phyloP scores from a whole-genome alignment of 2,888 invertebrate species.

The Leptinotarsa rubiginosa region DNA sequence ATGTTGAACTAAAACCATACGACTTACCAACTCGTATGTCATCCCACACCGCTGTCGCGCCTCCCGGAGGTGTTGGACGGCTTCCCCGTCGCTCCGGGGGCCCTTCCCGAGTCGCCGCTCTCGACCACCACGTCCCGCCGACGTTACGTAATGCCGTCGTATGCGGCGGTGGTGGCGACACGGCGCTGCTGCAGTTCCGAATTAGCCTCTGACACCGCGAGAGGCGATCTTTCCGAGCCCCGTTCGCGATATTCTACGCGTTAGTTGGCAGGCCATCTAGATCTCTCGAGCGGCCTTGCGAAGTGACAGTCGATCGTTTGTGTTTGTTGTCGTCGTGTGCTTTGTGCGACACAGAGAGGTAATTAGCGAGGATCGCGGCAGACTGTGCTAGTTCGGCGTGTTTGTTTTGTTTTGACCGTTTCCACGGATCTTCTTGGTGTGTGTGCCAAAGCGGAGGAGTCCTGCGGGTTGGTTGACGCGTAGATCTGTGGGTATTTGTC shows the following conservation, averaged over 20 bases:
- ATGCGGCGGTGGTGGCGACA: slow-evolving; percentile 42
- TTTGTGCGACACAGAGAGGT: neutral
- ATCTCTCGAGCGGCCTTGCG: neutral
- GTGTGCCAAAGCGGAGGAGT: slow-evolving; percentile 17
- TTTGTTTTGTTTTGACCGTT: neutral
- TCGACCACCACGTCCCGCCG: slow-evolving; percentile 44
- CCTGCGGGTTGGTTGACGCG: neutral
- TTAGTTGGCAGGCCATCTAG: neutral
- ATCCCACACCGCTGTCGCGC: neutral
- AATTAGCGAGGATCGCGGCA: slow-evolving; percentile 7
- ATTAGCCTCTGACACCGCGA: neutral
- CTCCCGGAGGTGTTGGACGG: slow-evolving; percentile 45
- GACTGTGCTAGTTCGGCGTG: neutral
- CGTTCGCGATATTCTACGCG: neutral
- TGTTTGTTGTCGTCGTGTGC: neutral
- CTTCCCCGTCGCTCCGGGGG: slow-evolving; percentile 41
- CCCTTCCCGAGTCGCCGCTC: slow-evolving; percentile 48
- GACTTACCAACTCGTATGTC: slow-evolving; percentile 16
- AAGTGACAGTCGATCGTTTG: neutral
- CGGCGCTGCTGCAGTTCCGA: slow-evolving; percentile 16
- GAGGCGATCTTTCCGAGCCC: neutral
- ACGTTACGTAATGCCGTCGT: slow-evolving; percentile 57
- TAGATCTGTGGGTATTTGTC: slow-evolving; percentile 5
- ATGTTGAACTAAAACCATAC: slow-evolving; percentile 1
- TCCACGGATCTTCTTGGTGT: slow-evolving; percentile 1